Percentiles rank a stretch among this genome's conserved stretches.
phyloP scores from a whole-genome alignment of 2,797 vertebrate species.

The Brachymystax lenok region DNA sequence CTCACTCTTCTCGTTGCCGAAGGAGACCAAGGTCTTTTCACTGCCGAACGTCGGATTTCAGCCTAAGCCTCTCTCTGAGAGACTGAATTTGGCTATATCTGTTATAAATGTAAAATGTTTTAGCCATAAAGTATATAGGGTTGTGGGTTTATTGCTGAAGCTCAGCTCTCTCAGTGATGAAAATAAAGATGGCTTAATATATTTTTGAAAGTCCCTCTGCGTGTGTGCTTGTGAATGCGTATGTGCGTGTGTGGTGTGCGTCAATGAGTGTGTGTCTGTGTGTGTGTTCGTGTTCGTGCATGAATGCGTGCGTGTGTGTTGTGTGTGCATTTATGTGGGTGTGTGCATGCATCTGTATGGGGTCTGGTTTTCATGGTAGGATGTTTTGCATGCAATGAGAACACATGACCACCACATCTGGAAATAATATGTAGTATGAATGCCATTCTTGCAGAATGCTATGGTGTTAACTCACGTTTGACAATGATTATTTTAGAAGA shows the following conservation, averaged over 20 bases:
- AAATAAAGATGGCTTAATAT: not conserved
- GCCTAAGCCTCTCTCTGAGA: constrained; percentile 20
- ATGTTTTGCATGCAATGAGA: constrained; percentile 7
- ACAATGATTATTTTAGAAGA: constrained; percentile 44
- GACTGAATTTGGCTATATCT: not conserved
- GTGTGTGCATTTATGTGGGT: not conserved
- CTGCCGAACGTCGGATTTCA: constrained; percentile 1
- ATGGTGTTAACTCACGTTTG: constrained; percentile 38
- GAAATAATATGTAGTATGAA: constrained; percentile 39
- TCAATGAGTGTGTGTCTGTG: too few relatives aligned
- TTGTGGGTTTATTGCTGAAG: not conserved
- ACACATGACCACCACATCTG: constrained; percentile 43
- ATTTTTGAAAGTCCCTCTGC: too few relatives aligned
- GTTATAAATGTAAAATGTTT: constrained; percentile 32
- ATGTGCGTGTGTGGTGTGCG: too few relatives aligned
- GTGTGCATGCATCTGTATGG: constrained; percentile 12
- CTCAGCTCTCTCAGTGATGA: not conserved
- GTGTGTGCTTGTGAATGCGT: too few relatives aligned
- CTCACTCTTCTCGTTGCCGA: not conserved
- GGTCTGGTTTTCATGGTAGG: constrained; percentile 36
- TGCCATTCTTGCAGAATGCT: constrained; percentile 26
- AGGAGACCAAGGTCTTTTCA: not conserved
- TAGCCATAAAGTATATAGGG: not conserved
- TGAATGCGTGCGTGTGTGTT: not conserved
- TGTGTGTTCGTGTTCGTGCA: not conserved